Percentiles rank a stretch among this genome's conserved stretches.
Evolutionary conservation across 2,113 vertebrate species (phyloP).

Genomic region (Salvelinus alpinus): DNA sequence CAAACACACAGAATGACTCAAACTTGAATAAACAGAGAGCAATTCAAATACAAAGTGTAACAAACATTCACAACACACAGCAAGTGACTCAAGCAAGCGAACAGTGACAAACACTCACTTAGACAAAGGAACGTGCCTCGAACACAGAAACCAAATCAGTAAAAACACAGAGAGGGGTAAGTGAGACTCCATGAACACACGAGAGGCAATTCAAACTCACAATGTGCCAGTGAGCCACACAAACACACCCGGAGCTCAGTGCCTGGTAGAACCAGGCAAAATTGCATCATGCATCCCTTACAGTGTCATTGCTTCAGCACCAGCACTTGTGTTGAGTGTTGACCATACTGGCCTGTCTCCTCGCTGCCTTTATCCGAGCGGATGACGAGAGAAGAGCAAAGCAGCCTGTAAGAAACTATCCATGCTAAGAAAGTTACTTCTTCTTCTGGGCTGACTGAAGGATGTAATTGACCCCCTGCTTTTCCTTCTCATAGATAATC

Average conservation of each 20-base stretch:
- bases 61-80: constrained; percentile 2
- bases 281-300: constrained; percentile 26
- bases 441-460: neutral
- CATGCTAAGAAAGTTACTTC: neutral
- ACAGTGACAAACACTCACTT: neutral
- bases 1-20: constrained; percentile 2
- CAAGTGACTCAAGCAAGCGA: neutral
- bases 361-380: neutral
- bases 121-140: neutral
- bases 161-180: neutral
- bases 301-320: constrained; percentile 27
- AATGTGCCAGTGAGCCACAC: constrained; percentile 24
- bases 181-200: neutral
- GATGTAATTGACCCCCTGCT: neutral
- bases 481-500: too few relatives aligned
- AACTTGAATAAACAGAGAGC: neutral
- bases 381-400: neutral
- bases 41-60: neutral
- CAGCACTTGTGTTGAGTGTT: constrained; percentile 3
- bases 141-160: neutral
- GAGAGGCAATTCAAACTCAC: neutral
- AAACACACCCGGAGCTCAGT: neutral
- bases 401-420: neutral
- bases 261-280: constrained; percentile 15
- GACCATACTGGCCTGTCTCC: neutral